Conservation (phyloP, 2,797 vertebrate species). For the Stomatorhinus walkeri region DNA sequence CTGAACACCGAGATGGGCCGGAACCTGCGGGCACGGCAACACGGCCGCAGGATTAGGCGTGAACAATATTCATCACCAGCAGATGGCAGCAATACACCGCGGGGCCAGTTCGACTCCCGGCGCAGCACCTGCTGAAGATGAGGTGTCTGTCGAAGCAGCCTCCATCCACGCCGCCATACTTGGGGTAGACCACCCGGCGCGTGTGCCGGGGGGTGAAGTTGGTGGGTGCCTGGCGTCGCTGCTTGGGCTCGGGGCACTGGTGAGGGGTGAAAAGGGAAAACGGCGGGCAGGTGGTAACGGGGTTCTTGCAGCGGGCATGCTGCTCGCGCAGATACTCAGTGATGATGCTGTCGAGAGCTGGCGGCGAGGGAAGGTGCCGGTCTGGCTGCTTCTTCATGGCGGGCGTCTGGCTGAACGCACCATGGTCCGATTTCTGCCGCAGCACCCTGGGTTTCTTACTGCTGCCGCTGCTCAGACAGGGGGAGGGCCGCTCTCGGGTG, state of each 20-base stretch:
- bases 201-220: slow-evolving; percentile 94
- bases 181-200: slow-evolving; percentile 87
- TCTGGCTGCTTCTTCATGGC: slow-evolving; percentile 98
- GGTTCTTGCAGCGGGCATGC: slow-evolving; percentile 98
- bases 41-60: background rate
- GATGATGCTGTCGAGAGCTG: slow-evolving; percentile 95
- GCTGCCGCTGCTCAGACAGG: slow-evolving; percentile 34
- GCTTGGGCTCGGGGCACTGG: slow-evolving; percentile 98
- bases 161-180: slow-evolving; percentile 94
- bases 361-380: slow-evolving; percentile 90
- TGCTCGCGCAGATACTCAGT: slow-evolving; percentile 98
- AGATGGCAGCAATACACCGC: background rate
- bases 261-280: slow-evolving; percentile 98
- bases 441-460: slow-evolving; percentile 86
- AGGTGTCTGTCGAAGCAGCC: slow-evolving; percentile 97
- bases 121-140: slow-evolving; percentile 89
- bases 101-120: background rate
- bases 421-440: slow-evolving; percentile 95
- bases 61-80: background rate
- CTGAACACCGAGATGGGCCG: slow-evolving; percentile 97
- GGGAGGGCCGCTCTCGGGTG: slow-evolving; percentile 81
- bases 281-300: slow-evolving; percentile 93
- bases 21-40: slow-evolving; percentile 61
- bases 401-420: slow-evolving; percentile 94
- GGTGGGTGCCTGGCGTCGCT: slow-evolving; percentile 90